Evolutionary conservation across 2,888 invertebrate genomes (phyloP).

Genomic region (Trachelus tabidus): DNA sequence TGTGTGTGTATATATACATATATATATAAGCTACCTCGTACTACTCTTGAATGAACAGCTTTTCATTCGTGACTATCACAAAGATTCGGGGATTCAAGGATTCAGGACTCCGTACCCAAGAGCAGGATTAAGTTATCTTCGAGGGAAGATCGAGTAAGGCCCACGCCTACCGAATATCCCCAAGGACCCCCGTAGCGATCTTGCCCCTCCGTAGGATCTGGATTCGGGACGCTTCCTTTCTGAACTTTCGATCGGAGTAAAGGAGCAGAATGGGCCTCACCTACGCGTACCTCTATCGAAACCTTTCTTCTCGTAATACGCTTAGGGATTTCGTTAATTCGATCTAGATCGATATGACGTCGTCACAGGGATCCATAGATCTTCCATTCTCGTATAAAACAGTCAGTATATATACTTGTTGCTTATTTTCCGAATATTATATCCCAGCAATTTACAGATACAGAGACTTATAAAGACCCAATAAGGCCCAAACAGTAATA

Average conservation of each 20-base stretch:
- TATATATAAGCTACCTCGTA: not conserved
- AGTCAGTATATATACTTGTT: not conserved
- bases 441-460: not conserved
- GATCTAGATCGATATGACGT: not conserved
- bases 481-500: not conserved
- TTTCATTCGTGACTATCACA: constrained; percentile 11
- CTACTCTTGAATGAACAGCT: not conserved
- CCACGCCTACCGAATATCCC: constrained; percentile 20
- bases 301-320: not conserved
- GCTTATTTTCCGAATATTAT: not conserved
- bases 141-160: constrained; percentile 15
- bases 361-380: not conserved
- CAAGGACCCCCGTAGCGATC: constrained; percentile 13
- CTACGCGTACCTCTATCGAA: constrained; percentile 7
- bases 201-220: constrained; percentile 4
- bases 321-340: not conserved
- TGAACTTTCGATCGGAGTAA: constrained; percentile 19
- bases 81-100: not conserved
- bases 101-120: not conserved
- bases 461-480: not conserved
- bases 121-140: constrained; percentile 22
- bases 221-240: constrained; percentile 5
- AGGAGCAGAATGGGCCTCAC: constrained; percentile 12
- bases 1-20: no score
- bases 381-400: not conserved